Evolutionary conservation across 2,888 invertebrate genomes (phyloP), one percentile per base, ranked within the genome.

Genomic region (Atethmia centrago): DNA sequence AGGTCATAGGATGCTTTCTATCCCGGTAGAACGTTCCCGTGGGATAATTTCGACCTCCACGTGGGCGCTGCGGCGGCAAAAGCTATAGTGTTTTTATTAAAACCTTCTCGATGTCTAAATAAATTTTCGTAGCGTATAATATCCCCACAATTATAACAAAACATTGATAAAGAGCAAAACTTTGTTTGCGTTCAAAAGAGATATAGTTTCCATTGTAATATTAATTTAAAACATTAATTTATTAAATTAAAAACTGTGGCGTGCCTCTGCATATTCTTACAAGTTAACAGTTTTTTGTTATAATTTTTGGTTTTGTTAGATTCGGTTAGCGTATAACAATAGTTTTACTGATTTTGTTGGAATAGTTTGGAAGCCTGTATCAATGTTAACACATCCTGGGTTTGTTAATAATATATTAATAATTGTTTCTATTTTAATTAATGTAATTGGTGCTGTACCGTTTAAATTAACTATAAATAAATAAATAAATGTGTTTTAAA

Each of bases 191-290:
- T 47, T 62, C 31, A 56, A 66, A 58, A 74, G 40, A 56, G 40
- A 25, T 31, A 51, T 51, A 64, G 21, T 49, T 72, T 40, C 25
- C 55, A 62, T 55, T 53, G 51, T 58, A 62, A 56, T 62, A 58
- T 51, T 56, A 73, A 66, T 69, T 58, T 63, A 53, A 72, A 69
- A 72, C 71, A 62, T 69, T 67, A 73, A 79, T 83, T 64, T 73
- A 73, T 80, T 73, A 66, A 79, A 83, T 73, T 83, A 73, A 70
- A 68, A 79, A 63, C 45, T 45, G 55, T 55, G 49, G 58, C 83
- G 73, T 80, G 83, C 51, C 63, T 12, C 40, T 70, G 83, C 80
- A 83, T 80, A 78, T 83, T 73, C 72, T 83, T 79, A 64, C 12
- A 51, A 67, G 7, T 28, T n/a, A 47, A 36, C 21, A 9, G 49